Evolutionary conservation across 2,113 vertebrate species (phyloP), one percentile per base, ranked within the genome.

Genomic region (Zapus hudsonius): DNA sequence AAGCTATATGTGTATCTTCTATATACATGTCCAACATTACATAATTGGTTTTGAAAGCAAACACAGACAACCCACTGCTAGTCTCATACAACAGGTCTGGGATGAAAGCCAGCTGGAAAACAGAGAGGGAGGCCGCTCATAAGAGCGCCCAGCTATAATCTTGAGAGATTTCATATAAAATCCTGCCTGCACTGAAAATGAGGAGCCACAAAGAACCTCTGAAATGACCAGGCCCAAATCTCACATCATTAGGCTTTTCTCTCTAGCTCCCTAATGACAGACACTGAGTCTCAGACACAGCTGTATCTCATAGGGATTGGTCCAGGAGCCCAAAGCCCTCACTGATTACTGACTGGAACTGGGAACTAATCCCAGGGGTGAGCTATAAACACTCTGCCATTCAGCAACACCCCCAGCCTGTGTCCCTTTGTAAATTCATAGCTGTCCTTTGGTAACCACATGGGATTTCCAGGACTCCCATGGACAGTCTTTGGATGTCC

Each of bases 91-190:
- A 73, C 55, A 82, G 59, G n/a, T 61, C 36, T 88, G 7, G 61
- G 64, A 63, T 47, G 29, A 7, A 73, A 90, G 22, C 82, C 59
- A 52, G 27, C 22, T 31, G 66, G 55, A 13, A 90, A 89, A 90
- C 7, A 44, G 10, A 79, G 3, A 3, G 47, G 5, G 23, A 70
- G 42, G 59, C 42, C 31, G 82, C 78, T 84, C 38, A 1, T 29
- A 63, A 70, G 52, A 38, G 2, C 7, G 40, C 33, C 42, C 38
- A 33, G 70, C 74, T 83, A n/a, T n/a, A 59, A 89, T 42, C 83
- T n/a, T 15, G 25, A 87, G 36, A 72, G 42, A 87, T 70, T 90
- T 84, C 75, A 86, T 16, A 86, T 31, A 91, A 89, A 83, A 55
- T 40, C 79, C 64, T 72, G 59, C 81, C 84, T 63, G 81, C 47